Evolutionary conservation across 2,797 vertebrate genomes (phyloP).

Genomic region (Premnoplex brunnescens): DNA sequence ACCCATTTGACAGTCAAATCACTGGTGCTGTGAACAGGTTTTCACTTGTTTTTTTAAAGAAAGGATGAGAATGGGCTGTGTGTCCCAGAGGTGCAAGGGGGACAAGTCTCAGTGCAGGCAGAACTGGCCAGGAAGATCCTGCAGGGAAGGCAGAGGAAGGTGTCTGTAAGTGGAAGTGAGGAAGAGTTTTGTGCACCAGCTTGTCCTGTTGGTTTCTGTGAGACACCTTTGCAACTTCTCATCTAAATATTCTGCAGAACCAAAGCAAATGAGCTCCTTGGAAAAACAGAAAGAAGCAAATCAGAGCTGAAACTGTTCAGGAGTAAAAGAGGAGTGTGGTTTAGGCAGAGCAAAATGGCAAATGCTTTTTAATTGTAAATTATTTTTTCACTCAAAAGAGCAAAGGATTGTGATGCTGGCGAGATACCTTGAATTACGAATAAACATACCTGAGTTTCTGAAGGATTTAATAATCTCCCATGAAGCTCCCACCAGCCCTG

Average conservation of each 20-base stretch:
- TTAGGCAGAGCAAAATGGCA: not conserved
- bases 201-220: not conserved
- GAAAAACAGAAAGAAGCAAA: slow-evolving; percentile 19
- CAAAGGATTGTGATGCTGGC: slow-evolving; percentile 14
- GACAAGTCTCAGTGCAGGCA: not conserved
- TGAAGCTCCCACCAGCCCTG: slow-evolving; percentile 48
- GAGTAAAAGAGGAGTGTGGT: not conserved
- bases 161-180: not conserved
- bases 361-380: slow-evolving; percentile 47
- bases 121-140: not conserved
- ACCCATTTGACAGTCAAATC: not conserved
- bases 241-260: not conserved
- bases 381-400: slow-evolving; percentile 21
- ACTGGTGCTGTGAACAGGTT: not conserved
- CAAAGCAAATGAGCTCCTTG: slow-evolving; percentile 14
- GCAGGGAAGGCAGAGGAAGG: not conserved
- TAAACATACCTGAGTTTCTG: slow-evolving; percentile 49
- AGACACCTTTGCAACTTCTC: not conserved
- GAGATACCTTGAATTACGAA: not conserved
- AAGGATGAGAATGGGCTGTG: not conserved
- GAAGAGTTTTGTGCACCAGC: not conserved
- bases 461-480: slow-evolving; percentile 55
- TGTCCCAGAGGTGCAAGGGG: not conserved
- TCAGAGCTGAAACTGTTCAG: not conserved
- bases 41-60: not conserved